These are phyloP conservation scores for Rhopalosiphum maidis DNA, from an alignment of 1,140 invertebrate genomes.

Conservation along the genomic window DNA sequence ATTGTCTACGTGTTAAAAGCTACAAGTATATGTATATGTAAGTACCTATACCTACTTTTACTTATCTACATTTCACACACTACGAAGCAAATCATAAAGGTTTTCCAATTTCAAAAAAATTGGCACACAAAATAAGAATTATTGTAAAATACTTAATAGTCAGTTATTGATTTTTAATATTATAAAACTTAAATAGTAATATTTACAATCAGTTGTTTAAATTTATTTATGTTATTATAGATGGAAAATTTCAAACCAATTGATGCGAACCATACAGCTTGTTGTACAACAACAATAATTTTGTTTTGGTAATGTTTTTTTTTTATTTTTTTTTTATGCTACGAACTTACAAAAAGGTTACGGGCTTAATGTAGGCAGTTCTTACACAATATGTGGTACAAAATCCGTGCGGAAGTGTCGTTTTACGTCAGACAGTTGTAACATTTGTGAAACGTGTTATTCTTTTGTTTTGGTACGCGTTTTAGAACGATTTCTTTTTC, in stretches of 20 bases:
- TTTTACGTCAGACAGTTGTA: conserved; percentile 1
- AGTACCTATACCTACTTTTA: background rate
- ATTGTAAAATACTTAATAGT: background rate
- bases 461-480: background rate
- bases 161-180: background rate
- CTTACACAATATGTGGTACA: background rate
- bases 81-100: background rate
- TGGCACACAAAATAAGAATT: background rate
- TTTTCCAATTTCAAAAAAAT: background rate
- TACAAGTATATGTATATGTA: background rate
- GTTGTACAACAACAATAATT: background rate
- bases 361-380: background rate
- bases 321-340: background rate
- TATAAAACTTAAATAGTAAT: background rate
- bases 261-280: background rate
- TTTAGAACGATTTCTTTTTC: background rate
- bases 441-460: background rate
- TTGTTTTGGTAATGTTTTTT: background rate
- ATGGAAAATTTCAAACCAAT: background rate
- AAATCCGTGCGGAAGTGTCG: background rate
- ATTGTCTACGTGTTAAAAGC: background rate
- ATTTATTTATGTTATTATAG: background rate
- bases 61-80: background rate
- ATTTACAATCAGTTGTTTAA: background rate
- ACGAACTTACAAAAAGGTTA: background rate